Conservation (phyloP, 2,888 invertebrate species). For the Embidobia sp. region DNA sequence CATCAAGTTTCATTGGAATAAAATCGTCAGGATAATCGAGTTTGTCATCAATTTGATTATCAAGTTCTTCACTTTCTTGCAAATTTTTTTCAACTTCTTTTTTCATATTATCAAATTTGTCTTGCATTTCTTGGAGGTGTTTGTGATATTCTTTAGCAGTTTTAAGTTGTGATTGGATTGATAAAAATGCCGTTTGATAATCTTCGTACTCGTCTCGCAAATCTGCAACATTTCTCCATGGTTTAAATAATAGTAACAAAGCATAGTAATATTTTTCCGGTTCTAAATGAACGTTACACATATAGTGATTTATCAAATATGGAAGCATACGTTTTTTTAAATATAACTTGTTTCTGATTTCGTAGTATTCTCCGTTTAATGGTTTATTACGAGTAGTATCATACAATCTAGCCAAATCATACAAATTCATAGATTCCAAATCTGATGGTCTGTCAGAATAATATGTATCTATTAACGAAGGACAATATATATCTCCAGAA, state of each 20-base stretch:
- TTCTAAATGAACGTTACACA: constrained; percentile 54
- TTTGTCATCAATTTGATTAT: no score
- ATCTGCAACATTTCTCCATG: constrained; percentile 45
- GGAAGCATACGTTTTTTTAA: constrained; percentile 21
- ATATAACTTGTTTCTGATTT: neutral
- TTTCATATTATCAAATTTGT: neutral
- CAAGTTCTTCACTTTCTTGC: neutral
- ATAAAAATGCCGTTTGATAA: constrained; percentile 62
- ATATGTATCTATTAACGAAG: no score
- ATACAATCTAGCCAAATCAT: no score
- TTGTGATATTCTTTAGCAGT: constrained; percentile 38
- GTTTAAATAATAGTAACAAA: constrained; percentile 8
- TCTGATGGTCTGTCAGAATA: no score
- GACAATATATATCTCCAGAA: no score
- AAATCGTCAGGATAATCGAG: neutral
- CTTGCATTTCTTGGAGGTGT: constrained; percentile 34
- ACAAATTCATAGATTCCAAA: no score
- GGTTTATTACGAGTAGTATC: no score
- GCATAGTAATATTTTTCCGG: constrained; percentile 54
- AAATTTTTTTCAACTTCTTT: constrained; percentile 1
- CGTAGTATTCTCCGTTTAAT: no score
- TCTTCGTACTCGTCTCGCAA: constrained; percentile 44
- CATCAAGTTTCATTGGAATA: constrained; percentile 39
- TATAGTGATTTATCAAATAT: constrained; percentile 69
- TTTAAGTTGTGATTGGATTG: constrained; percentile 29